Conservation (phyloP, 2,797 vertebrate species). For the Acrossocheilus fasciatus region DNA sequence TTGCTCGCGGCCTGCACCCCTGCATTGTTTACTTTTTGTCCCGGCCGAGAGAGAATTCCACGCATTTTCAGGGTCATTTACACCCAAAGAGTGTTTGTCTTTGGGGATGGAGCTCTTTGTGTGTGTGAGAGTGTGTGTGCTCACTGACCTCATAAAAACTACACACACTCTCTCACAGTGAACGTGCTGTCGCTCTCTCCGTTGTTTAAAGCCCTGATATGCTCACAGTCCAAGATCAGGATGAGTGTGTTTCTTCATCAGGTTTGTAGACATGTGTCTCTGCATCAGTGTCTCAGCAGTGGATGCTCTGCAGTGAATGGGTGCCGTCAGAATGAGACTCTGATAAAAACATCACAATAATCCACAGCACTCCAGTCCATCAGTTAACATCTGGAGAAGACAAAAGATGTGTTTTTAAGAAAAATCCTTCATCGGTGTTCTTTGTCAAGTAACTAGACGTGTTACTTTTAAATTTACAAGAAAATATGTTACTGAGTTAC, state of each 20-base stretch:
- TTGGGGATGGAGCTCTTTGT: constrained; percentile 66
- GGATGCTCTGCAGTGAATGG: background rate
- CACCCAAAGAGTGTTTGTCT: constrained; percentile 71
- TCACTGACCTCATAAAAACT: constrained; percentile 72
- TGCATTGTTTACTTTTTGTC: constrained; percentile 67
- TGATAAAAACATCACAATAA: background rate
- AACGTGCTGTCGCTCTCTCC: background rate
- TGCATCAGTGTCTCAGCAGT: too few relatives aligned
- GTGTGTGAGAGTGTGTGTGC: constrained; percentile 26
- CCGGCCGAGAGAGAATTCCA: constrained; percentile 60
- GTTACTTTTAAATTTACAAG: too few relatives aligned
- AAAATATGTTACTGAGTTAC: too few relatives aligned
- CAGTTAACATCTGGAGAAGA: background rate
- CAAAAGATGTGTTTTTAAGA: background rate
- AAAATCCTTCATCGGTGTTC: background rate
- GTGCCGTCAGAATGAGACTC: background rate
- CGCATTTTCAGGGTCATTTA: constrained; percentile 68
- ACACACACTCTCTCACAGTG: constrained; percentile 49
- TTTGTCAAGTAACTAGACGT: background rate
- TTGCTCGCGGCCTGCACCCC: background rate
- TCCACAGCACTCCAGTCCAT: background rate
- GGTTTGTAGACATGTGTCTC: too few relatives aligned
- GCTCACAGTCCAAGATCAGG: too few relatives aligned
- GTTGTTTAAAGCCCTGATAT: too few relatives aligned
- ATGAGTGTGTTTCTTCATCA: too few relatives aligned